phyloP scores from a whole-genome alignment of 2,113 vertebrate species.

The Capreolus pygargus region DNA sequence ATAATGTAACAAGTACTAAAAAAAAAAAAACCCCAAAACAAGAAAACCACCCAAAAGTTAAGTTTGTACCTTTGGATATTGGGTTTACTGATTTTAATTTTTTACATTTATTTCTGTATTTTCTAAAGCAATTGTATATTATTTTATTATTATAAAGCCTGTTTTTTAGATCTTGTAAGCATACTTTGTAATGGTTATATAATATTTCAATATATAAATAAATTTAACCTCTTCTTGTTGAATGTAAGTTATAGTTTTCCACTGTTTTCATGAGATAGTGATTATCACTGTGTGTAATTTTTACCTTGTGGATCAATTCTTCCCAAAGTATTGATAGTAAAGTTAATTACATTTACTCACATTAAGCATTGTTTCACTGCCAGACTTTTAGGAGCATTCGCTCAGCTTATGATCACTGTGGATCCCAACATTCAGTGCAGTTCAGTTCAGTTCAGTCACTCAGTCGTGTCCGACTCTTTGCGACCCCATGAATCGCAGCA shows the following conservation, averaged over 20 bases:
- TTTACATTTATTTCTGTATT: neutral
- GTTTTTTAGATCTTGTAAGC: neutral
- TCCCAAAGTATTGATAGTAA: neutral
- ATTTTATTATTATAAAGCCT: neutral
- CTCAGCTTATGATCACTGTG: neutral
- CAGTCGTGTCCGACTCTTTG: too few species aligned
- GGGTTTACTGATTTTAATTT: neutral
- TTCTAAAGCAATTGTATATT: neutral
- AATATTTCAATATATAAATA: neutral
- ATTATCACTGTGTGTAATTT: neutral
- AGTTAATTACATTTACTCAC: neutral
- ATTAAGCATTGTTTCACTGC: neutral
- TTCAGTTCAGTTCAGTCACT: too few species aligned
- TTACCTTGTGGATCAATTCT: neutral
- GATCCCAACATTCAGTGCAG: neutral
- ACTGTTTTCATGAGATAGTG: neutral
- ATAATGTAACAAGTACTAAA: neutral
- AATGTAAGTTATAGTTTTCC: neutral
- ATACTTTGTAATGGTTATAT: neutral
- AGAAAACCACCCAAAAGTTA: neutral
- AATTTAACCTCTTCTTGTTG: neutral
- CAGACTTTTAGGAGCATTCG: neutral
- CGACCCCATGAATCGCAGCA: too few species aligned
- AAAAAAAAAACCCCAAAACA: neutral
- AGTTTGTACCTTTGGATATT: neutral